phyloP scores from a whole-genome alignment of 2,113 vertebrate genomes.

The Terrapene triunguis region DNA sequence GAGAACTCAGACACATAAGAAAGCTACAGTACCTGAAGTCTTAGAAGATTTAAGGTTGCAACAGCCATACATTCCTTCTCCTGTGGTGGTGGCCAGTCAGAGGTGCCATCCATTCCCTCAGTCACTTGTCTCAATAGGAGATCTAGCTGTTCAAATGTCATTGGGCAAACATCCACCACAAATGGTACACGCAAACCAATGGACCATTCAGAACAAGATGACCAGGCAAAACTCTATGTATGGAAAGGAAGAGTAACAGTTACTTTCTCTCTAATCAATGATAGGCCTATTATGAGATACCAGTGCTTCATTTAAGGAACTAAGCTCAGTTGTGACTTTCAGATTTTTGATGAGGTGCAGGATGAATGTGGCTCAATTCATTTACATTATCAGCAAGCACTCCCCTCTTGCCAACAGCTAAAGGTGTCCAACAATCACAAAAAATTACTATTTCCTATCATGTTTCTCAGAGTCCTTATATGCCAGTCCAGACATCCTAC shows the following conservation, averaged over 20 bases:
- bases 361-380: background rate
- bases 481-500: background rate
- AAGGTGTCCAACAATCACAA: background rate
- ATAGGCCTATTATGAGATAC: background rate
- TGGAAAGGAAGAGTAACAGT: slow-evolving; percentile 16
- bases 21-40: slow-evolving; percentile 88
- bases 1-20: background rate
- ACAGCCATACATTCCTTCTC: slow-evolving; percentile 99
- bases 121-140: slow-evolving; percentile 94
- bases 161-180: slow-evolving; percentile 95
- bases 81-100: slow-evolving; percentile 97
- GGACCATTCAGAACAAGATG: slow-evolving; percentile 97
- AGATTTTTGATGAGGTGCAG: background rate
- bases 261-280: background rate
- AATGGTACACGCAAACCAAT: slow-evolving; percentile 95
- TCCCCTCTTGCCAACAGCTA: background rate
- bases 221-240: slow-evolving; percentile 93
- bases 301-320: background rate
- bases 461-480: background rate
- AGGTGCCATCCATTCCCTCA: slow-evolving; percentile 96
- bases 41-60: slow-evolving; percentile 91
- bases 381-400: background rate
- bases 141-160: slow-evolving; percentile 98
- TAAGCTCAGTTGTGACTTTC: background rate
- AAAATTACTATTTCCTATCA: background rate